Evolutionary conservation across 2,888 invertebrate genomes (phyloP).

Genomic region (Malthinus flaveolus): DNA sequence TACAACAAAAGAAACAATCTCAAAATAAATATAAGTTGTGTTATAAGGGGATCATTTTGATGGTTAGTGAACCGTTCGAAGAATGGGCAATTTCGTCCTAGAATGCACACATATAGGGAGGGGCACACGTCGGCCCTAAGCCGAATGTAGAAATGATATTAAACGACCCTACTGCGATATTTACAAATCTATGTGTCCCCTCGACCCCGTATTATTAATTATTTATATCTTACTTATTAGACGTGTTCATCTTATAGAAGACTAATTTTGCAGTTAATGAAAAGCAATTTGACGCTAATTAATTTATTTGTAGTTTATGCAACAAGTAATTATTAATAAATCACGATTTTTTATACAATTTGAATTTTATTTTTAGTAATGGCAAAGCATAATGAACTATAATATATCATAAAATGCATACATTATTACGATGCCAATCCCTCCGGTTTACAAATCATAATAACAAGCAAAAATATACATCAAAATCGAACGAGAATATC

Average conservation of each 20-base stretch:
- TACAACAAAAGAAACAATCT: conserved; percentile 20
- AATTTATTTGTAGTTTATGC: too few relatives aligned
- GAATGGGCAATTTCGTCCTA: conserved; percentile 51
- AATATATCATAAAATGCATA: too few relatives aligned
- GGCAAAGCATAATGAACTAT: too few relatives aligned
- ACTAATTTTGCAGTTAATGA: too few relatives aligned
- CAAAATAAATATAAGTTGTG: conserved; percentile 17
- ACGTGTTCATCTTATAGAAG: too few relatives aligned
- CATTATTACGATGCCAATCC: neutral
- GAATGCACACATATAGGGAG: conserved; percentile 45
- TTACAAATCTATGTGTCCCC: conserved; percentile 35
- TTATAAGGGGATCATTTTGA: conserved; percentile 44
- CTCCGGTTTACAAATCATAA: neutral
- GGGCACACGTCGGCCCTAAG: conserved; percentile 31
- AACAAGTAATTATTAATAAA: too few relatives aligned
- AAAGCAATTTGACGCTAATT: too few relatives aligned
- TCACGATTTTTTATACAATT: too few relatives aligned
- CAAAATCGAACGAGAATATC: neutral
- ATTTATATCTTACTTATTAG: neutral
- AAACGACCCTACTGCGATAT: conserved; percentile 40
- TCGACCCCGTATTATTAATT: neutral
- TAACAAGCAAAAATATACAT: conserved; percentile 2
- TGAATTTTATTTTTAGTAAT: too few relatives aligned
- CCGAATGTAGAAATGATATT: conserved; percentile 35
- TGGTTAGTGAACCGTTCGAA: conserved; percentile 50